Percentiles rank a stretch among this genome's conserved stretches.
Conservation (phyloP, 2,888 invertebrate genomes). For the Acrocera orbiculus region DNA sequence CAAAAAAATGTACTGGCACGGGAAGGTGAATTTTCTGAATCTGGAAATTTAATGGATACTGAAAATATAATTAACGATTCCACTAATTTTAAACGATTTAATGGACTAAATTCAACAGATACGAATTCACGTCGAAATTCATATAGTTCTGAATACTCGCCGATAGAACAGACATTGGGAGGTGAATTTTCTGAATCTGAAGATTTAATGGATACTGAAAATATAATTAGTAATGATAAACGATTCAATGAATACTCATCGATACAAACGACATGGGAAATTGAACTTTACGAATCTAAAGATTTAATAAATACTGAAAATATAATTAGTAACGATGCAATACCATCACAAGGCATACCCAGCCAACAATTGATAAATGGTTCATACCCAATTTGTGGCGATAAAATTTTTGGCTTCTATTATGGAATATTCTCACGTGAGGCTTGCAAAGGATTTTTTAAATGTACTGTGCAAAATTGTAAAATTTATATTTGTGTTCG, state of each 20-base stretch:
- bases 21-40: no score
- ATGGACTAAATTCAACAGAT: no score
- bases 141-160: no score
- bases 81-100: no score
- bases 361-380: slow-evolving; percentile 80
- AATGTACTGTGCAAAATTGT: slow-evolving; percentile 93
- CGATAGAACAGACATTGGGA: slow-evolving; percentile 87
- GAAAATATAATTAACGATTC: no score
- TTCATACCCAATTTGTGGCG: slow-evolving; percentile 88
- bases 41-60: no score
- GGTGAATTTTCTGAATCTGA: slow-evolving; percentile 83
- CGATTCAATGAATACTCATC: slow-evolving; percentile 8
- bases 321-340: slow-evolving; percentile 22
- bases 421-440: slow-evolving; percentile 97
- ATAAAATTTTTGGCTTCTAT: slow-evolving; percentile 92
- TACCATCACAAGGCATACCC: slow-evolving; percentile 55
- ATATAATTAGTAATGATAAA: slow-evolving; percentile 13
- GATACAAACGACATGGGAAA: slow-evolving; percentile 3
- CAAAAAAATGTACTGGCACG: no score
- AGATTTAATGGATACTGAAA: slow-evolving; percentile 35
- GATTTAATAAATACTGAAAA: slow-evolving; percentile 12
- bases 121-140: no score
- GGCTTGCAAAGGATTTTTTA: slow-evolving; percentile 96
- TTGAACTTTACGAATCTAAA: slow-evolving; percentile 9
- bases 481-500: slow-evolving; percentile 90